Conservation (phyloP, 2,113 vertebrate genomes). For the Nycticorax nycticorax region DNA sequence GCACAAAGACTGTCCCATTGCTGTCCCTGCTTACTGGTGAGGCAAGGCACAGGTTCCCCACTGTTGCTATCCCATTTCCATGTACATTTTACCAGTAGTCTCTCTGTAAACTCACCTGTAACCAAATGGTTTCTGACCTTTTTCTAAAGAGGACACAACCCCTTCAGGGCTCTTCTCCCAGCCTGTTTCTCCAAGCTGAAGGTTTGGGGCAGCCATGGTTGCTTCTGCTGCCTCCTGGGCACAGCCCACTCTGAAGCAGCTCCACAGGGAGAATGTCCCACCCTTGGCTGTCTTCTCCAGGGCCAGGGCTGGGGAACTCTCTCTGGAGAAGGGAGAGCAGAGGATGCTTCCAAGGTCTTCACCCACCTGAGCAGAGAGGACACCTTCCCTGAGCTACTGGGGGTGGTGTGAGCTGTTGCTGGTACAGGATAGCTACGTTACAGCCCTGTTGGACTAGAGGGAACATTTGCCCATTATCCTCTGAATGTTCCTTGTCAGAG, state of each 20-base stretch:
- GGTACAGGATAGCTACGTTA: not conserved
- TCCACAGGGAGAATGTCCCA: not conserved
- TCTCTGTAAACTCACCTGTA: not conserved
- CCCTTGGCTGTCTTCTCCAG: not conserved
- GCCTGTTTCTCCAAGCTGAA: not conserved
- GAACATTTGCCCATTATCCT: not conserved
- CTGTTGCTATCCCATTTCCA: not conserved
- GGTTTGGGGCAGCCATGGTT: not conserved
- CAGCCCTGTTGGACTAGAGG: not conserved
- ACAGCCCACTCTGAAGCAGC: not conserved
- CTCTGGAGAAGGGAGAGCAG: not conserved
- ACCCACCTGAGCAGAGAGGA: not conserved
- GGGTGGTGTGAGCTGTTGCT: not conserved
- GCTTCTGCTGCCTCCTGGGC: not conserved
- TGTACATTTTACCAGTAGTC: not conserved
- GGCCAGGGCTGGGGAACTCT: not conserved
- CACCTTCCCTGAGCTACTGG: not conserved
- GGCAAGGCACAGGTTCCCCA: accelerated
- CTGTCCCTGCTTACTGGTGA: not conserved
- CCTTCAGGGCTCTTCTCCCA: not conserved
- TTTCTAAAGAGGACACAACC: not conserved
- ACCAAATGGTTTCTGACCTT: not conserved
- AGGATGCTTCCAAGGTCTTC: not conserved
- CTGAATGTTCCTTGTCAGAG: not conserved
- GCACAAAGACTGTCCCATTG: not conserved